Conservation (phyloP, 92 coral and sea anemone genomes). For the Umimayanthus kanabou region DNA sequence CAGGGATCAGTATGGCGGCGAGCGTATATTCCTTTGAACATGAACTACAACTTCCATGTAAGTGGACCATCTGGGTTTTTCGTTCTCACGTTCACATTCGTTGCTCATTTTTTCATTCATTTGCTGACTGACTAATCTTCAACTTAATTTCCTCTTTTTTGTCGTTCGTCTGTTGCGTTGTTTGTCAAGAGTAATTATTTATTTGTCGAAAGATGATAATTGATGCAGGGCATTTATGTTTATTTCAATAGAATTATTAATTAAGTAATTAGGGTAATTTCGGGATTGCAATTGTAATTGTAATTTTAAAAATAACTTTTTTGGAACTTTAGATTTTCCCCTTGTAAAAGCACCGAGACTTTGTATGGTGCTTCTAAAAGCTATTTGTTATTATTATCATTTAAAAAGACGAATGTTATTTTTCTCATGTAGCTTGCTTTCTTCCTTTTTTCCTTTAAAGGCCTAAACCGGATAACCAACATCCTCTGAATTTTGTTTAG, state of each 20-base stretch:
- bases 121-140: background rate
- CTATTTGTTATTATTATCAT: too few relatives aligned
- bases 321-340: too few relatives aligned
- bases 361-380: too few relatives aligned
- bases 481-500: background rate
- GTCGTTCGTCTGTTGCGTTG: background rate
- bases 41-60: slow-evolving; percentile 76
- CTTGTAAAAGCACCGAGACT: too few relatives aligned
- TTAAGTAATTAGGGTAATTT: too few relatives aligned
- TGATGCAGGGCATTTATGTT: too few relatives aligned
- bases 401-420: too few relatives aligned
- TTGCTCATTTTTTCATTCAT: background rate
- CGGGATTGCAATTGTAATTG: background rate
- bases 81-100: background rate
- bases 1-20: slow-evolving; percentile 92
- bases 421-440: background rate
- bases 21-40: slow-evolving; percentile 69
- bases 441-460: background rate
- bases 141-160: background rate
- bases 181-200: background rate
- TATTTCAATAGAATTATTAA: too few relatives aligned
- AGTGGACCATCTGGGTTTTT: background rate
- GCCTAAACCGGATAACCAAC: background rate
- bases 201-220: background rate
- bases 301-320: too few relatives aligned